Evolutionary conservation across 2,797 vertebrate genomes (phyloP), one percentile per base, ranked within the genome.

Genomic region (Lithobates pipiens): DNA sequence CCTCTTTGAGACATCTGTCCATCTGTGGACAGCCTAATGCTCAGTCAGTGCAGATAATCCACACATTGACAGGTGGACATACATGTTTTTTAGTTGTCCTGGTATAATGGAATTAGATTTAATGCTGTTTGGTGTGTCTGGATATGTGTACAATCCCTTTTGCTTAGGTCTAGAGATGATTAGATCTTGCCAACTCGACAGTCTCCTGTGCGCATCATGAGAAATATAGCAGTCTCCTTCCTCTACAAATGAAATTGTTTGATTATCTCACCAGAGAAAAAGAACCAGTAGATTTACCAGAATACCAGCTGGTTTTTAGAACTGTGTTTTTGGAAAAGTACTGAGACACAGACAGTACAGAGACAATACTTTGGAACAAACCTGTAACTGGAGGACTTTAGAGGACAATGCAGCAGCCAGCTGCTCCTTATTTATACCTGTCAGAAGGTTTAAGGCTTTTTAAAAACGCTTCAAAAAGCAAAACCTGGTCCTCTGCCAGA

Each of bases 81-180:
- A 25, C 36, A 29, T 75, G 71, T 68, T 76, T 46, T 29, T 46
- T 29, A 29, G 65, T 67, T 69, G 63, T 83, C n/a, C 25, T 65
- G 16, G 54, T 61, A 61, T 86, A 82, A 86, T 77, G n/a, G 85
- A 65, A 82, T 86, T 86, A 86, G 32, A 23, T 82, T 71, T 86
- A 82, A 78, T 63, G 57, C 85, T 77, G 46, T 86, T 78, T 77
- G 50, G 34, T 42, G 74, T 77, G 85, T 82, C 85, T 82, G 80
- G 80, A 86, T 82, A 76, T n/a, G 80, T 86, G 75, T 73, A 68
- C 68, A 77, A 86, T 86, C 79, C 85, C 50, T 76, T 39, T 42
- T 72, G 34, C 10, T 73, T 39, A 36, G 61, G 61, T 67, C 74
- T 85, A 80, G 50, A 54, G 69, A 27, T 74, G 16, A 80, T 80